Evolutionary conservation across 1,140 invertebrate genomes (phyloP).

Genomic region (Sitophilus oryzae): DNA sequence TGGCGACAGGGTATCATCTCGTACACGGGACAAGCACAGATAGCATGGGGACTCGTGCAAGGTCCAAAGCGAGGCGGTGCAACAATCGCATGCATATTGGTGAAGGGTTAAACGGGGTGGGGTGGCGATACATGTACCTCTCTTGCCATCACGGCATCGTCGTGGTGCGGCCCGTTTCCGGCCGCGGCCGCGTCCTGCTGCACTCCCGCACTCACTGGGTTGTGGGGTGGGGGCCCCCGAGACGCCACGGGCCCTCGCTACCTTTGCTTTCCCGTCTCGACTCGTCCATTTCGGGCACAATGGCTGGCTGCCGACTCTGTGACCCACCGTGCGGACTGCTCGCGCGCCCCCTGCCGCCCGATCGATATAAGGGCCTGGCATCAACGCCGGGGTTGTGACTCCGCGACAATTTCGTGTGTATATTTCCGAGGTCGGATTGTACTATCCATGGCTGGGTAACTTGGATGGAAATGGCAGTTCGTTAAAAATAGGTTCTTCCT

Average conservation of each 20-base stretch:
- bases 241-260: constrained; percentile 33
- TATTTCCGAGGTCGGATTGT: no score
- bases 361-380: constrained; percentile 35
- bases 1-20: neutral
- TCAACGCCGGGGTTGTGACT: no score
- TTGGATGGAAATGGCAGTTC: no score
- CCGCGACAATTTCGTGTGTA: no score
- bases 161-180: constrained; percentile 38
- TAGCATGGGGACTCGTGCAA: constrained; percentile 11
- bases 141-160: constrained; percentile 58
- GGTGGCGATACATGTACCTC: constrained; percentile 45
- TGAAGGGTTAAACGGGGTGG: constrained; percentile 20
- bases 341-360: constrained; percentile 38
- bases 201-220: constrained; percentile 36
- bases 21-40: neutral
- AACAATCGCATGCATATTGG: constrained; percentile 25
- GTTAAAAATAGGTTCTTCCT: no score
- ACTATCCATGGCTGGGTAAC: no score
- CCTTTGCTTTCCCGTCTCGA: constrained; percentile 13
- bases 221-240: constrained; percentile 36
- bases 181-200: constrained; percentile 22
- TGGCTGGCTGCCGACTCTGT: constrained; percentile 33
- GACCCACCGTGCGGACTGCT: constrained; percentile 40
- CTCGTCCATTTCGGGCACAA: constrained; percentile 40
- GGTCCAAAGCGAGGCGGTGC: constrained; percentile 9